Conservation (phyloP, 2,113 vertebrate genomes). For the Lagopus muta region DNA sequence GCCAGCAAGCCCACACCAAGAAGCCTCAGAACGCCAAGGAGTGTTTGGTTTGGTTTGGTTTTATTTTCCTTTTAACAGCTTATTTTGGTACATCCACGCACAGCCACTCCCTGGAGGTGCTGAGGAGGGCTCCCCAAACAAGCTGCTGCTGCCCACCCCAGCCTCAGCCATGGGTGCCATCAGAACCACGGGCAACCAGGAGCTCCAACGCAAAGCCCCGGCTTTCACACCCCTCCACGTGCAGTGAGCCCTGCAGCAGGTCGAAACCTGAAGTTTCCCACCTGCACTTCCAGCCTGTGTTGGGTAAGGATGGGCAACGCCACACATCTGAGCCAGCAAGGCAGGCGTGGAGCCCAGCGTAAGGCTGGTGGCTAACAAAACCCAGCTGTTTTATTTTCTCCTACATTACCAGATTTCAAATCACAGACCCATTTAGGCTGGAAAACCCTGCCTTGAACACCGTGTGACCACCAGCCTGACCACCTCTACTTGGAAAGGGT, state of each 20-base stretch:
- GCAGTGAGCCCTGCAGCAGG: background rate
- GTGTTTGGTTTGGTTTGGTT: too few species aligned
- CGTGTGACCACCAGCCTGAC: background rate
- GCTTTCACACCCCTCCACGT: background rate
- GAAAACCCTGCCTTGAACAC: background rate
- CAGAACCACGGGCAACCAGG: accelerated
- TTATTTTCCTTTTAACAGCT: background rate
- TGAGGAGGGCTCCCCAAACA: background rate
- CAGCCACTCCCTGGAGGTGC: accelerated
- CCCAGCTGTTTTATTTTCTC: accelerated
- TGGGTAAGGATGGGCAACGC: background rate
- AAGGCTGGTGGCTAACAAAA: accelerated
- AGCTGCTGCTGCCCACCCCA: background rate
- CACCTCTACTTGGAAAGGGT: too few species aligned
- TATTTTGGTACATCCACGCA: accelerated
- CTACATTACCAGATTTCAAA: background rate
- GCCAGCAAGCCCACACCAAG: background rate
- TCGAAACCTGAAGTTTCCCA: background rate
- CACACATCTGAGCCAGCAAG: accelerated
- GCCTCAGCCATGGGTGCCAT: accelerated
- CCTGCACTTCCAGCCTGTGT: background rate
- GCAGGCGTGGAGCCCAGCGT: background rate
- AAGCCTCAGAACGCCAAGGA: background rate
- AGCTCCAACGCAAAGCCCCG: accelerated
- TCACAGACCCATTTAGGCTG: background rate